Percentiles rank a stretch among this genome's conserved stretches.
These are phyloP conservation scores for Sparidentex hasta DNA, from an alignment of 2,797 vertebrate genomes.

Conservation along the genomic window DNA sequence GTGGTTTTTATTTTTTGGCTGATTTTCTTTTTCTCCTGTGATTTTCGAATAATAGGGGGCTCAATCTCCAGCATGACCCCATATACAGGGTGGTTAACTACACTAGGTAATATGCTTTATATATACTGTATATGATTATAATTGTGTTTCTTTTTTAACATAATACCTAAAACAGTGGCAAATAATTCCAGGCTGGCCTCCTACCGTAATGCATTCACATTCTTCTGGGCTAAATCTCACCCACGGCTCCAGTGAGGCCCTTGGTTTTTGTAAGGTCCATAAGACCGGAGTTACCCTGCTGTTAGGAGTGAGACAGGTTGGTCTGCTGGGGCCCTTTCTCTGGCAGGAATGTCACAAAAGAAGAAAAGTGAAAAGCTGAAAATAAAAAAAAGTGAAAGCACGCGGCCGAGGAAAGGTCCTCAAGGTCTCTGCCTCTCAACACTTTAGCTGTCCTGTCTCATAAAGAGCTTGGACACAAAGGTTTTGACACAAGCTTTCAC, in stretches of 20 bases:
- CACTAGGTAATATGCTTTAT: not conserved
- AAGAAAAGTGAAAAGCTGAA: conserved; percentile 65
- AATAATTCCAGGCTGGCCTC: conserved; percentile 9
- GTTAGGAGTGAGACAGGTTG: conserved; percentile 68
- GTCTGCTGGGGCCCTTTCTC: conserved; percentile 62
- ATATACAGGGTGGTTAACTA: not conserved
- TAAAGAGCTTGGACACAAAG: conserved; percentile 67
- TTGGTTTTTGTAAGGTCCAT: conserved; percentile 49
- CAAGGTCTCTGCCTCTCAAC: conserved; percentile 61
- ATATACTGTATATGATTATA: not conserved
- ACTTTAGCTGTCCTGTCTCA: conserved; percentile 66
- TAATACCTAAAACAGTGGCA: not conserved
- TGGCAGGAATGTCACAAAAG: conserved; percentile 73
- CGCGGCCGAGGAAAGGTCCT: conserved; percentile 65
- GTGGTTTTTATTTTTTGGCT: conserved; percentile 31
- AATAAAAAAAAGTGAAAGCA: conserved; percentile 49
- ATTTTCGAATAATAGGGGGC: conserved; percentile 24
- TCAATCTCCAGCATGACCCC: not conserved
- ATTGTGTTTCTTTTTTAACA: conserved; percentile 11
- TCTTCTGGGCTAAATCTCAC: conserved; percentile 49
- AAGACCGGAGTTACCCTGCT: conserved; percentile 61
- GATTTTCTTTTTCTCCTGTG: conserved; percentile 9
- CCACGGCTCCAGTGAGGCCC: conserved; percentile 34
- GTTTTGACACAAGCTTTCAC: conserved; percentile 73
- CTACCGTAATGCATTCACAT: conserved; percentile 36